Base-by-base conservation (phyloP, 2,888 invertebrate species). In the Bombylius major region DNA sequence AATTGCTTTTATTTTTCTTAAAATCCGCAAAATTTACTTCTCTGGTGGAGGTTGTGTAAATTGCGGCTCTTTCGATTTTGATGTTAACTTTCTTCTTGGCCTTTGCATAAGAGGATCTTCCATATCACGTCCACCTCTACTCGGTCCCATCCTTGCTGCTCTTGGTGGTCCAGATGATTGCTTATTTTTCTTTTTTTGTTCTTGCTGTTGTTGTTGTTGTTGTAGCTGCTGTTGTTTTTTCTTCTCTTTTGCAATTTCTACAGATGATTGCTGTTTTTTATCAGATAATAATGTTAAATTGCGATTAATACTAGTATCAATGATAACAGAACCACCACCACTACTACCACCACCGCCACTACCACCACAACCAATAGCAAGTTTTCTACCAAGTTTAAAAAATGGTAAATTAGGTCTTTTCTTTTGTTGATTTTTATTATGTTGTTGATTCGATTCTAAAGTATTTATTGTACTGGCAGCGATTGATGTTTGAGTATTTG, bases 101-200 rank as follows among this genome's bases (percentile, higher is more conserved):
- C 72, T 69, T 62, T 72, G 69, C 71, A 70, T 72, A 58, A 71
- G 59, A 4, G 72, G 72, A 66, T 71, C 71, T 7, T 67, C 71
- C 69, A 70, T 67, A 64, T 12, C 68, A 63, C 13, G 67, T 64
- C 0, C 65, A 59, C 47, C 67, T 63, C 44, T 66, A 62, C 4
- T 66, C 59, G 58, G 54, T 36, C 53, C 56, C 46, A 31, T 31
- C 57, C 66, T 63, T 31, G 62, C 60, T 39, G 69, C 68, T 4
- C 69, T 64, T n/a, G 71, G 72, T 13, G 70, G 69, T 12, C 69
- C 70, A 0, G 65, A 68, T 23, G 67, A 65, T 50, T 68, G 69
- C 59, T 69, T 68, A 56, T 69, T 70, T 64, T 71, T 67, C 62
- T 72, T 71, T 54, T 67, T 64, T 39, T 63, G 58, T 60, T 64